Percentiles rank a stretch among this genome's conserved stretches.
Evolutionary conservation across 2,113 vertebrate genomes (phyloP).

Genomic region (Picathartes gymnocephalus): DNA sequence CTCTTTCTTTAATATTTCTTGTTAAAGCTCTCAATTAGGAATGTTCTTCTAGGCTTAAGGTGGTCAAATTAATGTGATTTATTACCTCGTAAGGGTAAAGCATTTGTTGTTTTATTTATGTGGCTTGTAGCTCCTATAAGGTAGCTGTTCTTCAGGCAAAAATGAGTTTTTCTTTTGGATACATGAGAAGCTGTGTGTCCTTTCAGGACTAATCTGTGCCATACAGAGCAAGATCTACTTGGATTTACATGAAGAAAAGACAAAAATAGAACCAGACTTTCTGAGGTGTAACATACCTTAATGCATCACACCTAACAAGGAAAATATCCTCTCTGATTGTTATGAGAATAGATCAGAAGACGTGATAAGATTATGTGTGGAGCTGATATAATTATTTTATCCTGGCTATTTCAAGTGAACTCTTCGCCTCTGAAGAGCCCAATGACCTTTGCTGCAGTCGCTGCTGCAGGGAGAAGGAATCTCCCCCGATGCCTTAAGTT

Average conservation of each 20-base stretch:
- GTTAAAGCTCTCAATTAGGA: neutral
- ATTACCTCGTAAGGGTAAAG: neutral
- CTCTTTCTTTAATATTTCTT: neutral
- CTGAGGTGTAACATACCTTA: neutral
- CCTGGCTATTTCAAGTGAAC: neutral
- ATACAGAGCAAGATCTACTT: neutral
- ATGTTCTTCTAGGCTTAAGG: neutral
- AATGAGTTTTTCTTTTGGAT: neutral
- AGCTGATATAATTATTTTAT: neutral
- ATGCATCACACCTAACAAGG: neutral
- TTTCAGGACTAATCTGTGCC: neutral
- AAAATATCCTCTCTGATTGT: neutral
- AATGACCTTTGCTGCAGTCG: neutral
- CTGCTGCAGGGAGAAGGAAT: no score
- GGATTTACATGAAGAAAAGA: neutral
- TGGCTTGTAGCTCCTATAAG: neutral
- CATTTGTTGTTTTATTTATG: neutral
- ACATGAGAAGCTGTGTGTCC: neutral
- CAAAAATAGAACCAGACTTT: neutral
- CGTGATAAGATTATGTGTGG: neutral
- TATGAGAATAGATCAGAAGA: neutral
- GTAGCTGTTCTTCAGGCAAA: neutral
- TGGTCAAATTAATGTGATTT: neutral
- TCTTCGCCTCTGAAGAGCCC: neutral
- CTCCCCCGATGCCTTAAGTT: no score